Percentiles rank a stretch among this genome's conserved stretches.
phyloP scores from a whole-genome alignment of 2,113 vertebrate species.

The Oreochromis spilurus region DNA sequence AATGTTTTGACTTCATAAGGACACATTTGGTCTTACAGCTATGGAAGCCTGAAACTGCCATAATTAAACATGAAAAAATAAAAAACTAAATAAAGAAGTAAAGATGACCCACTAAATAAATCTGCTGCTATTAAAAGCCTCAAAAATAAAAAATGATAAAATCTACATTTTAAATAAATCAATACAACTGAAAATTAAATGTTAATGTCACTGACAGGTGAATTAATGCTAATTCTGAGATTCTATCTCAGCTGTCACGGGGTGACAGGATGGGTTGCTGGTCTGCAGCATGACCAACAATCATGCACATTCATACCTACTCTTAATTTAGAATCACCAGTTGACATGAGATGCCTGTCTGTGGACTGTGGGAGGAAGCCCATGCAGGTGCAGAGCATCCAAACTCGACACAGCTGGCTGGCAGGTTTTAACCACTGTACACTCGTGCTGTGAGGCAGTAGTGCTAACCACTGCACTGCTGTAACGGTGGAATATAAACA shows the following conservation, averaged over 20 bases:
- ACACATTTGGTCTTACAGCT: background rate
- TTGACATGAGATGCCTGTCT: background rate
- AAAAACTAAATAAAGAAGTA: background rate
- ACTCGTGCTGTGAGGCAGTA: background rate
- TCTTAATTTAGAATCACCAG: background rate
- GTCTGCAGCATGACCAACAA: background rate
- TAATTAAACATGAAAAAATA: background rate
- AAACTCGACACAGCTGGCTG: background rate
- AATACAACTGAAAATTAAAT: background rate
- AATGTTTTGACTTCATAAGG: background rate
- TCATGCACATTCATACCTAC: background rate
- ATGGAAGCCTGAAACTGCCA: background rate
- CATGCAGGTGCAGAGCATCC: rapidly evolving
- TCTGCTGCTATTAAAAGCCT: background rate
- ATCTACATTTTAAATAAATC: rapidly evolving
- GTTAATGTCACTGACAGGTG: background rate
- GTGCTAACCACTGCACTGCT: background rate
- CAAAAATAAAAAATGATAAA: background rate
- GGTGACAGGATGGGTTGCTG: background rate
- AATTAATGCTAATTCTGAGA: background rate
- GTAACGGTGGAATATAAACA: background rate
- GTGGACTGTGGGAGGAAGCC: background rate
- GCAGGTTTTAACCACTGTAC: background rate
- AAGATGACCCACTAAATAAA: background rate
- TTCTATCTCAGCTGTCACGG: background rate